Evolutionary conservation across 1,140 invertebrate species (phyloP).

Genomic region (Drosophila santomea): DNA sequence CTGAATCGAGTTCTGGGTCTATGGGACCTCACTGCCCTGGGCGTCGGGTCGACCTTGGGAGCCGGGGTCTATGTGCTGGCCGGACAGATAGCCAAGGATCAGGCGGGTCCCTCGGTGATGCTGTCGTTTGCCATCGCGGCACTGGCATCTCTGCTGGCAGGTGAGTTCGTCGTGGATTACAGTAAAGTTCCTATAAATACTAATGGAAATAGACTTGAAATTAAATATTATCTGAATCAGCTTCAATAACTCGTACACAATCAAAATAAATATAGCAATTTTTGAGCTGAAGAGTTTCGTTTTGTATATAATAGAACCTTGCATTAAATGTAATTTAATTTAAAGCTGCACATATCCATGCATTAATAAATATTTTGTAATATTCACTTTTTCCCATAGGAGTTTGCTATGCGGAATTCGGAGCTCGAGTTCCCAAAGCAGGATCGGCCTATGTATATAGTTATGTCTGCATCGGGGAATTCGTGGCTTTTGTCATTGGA

Average conservation of each 20-base stretch:
- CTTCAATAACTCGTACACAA: too few species aligned
- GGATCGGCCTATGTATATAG: conserved; percentile 95
- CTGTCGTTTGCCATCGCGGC: conserved; percentile 94
- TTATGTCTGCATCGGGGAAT: conserved; percentile 94
- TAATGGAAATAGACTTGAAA: too few species aligned
- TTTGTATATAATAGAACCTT: too few species aligned
- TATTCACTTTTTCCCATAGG: conserved; percentile 85
- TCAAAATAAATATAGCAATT: too few species aligned
- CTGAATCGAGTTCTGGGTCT: conserved; percentile 87
- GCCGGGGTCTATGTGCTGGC: conserved; percentile 95
- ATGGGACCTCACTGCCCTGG: conserved; percentile 91
- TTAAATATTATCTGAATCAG: too few species aligned
- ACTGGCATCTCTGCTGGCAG: conserved; percentile 93
- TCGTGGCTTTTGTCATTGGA: conserved; percentile 91
- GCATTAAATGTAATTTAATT: too few species aligned
- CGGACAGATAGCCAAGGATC: conserved; percentile 92
- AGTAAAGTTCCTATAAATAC: too few species aligned
- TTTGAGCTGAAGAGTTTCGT: too few species aligned
- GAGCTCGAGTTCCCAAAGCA: conserved; percentile 92
- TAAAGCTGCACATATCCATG: too few species aligned
- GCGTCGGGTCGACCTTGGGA: conserved; percentile 94
- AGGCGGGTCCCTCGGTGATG: conserved; percentile 92
- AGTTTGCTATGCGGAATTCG: conserved; percentile 95
- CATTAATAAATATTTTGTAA: too few species aligned
- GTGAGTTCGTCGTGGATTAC: conserved; percentile 66